These are phyloP conservation scores for Hippocampus mohnikei DNA, from an alignment of 2,113 vertebrate genomes.

Conservation along the genomic window DNA sequence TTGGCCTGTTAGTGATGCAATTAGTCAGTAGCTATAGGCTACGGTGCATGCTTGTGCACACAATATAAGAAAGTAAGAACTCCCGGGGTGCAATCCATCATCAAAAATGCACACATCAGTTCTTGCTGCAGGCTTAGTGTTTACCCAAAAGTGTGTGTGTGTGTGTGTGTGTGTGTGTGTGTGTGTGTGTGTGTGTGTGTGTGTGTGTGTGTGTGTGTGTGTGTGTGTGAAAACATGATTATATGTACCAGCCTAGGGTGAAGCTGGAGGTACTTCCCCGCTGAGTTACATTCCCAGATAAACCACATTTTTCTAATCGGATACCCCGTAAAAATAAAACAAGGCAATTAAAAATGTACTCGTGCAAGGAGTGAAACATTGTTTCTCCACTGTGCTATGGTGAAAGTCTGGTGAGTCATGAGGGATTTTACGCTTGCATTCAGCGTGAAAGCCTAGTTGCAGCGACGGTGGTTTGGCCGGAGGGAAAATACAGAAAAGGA, in stretches of 20 bases:
- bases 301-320: conserved; percentile 9
- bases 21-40: conserved; percentile 50
- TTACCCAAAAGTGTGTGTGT: conserved; percentile 44
- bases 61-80: conserved; percentile 43
- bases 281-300: conserved; percentile 10
- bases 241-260: conserved; percentile 27
- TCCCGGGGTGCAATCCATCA: conserved; percentile 57
- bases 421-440: background rate
- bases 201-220: conserved; percentile 15
- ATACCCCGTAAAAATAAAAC: background rate
- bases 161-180: background rate
- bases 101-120: conserved; percentile 59
- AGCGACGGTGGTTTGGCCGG: background rate
- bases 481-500: background rate
- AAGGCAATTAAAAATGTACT: conserved; percentile 9
- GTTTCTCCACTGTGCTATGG: background rate
- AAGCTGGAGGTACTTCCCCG: conserved; percentile 2
- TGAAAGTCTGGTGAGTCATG: background rate
- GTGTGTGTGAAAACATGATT: conserved; percentile 27
- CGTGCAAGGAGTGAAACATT: conserved; percentile 1
- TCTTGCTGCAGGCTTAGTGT: conserved; percentile 50
- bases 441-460: background rate
- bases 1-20: conserved; percentile 41
- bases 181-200: conserved; percentile 25
- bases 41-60: conserved; percentile 23